Base-by-base conservation (phyloP, 2,888 invertebrate species). In the Folsomia candida region DNA sequence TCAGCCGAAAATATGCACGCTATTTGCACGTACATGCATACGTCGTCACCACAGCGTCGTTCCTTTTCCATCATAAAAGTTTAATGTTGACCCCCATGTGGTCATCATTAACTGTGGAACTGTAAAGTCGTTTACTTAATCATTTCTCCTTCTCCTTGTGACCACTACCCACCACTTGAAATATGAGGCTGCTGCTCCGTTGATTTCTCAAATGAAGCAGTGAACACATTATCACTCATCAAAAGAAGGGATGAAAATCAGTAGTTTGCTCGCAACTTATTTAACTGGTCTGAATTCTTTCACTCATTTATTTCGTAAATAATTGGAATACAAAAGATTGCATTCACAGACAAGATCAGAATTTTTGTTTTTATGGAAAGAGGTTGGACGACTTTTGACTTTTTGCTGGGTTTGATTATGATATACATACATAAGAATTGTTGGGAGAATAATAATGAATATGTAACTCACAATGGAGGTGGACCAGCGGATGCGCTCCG, bases 101-200 rank as follows among this genome's bases (percentile, higher is more conserved):
- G 64, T 64, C 64, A 64, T 64, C 64, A 64, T 64, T 64, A 64
- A 64, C 64, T 64, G 64, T 37, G 37, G 47, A 64, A 37, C 37
- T 37, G 14, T 37, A 37, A 64, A 64, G 64, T 64, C 64, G 64
- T 64, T 64, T 64, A 37, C 37, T 37, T 37, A 37, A 37, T 37
- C 37, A 37, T 37, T 37, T 37, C 14, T 37, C 37, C 14, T 37
- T 37, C 37, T 37, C 6, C 6, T 37, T 37, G 37, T 37, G 4
- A 37, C 6, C 14, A 14, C 37, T 37, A 37, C 14, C 14, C 14
- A 37, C 6, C 6, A 37, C 6, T 37, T 37, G 37, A 37, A 9
- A 14, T 37, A 37, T 37, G 37, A 37, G 4, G 37, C 14, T 37
- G 14, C 37, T 14, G 37, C 37, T 37, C 37, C 37, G 37, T 37